Percentiles rank a stretch among this genome's conserved stretches.
Evolutionary conservation across 2,113 vertebrate species (phyloP).

Genomic region (Neodon shergylaensis): DNA sequence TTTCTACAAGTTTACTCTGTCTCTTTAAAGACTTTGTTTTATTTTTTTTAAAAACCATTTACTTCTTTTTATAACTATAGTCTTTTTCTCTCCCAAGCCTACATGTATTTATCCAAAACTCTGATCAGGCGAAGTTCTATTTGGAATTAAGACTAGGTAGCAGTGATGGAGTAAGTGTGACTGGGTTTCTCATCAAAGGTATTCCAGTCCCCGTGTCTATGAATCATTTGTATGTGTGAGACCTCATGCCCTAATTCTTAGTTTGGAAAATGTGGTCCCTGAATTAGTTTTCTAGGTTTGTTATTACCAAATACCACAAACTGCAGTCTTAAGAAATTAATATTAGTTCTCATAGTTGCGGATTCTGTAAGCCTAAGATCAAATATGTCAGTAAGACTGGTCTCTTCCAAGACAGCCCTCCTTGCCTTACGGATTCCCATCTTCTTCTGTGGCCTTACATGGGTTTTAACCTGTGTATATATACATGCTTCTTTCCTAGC

Average conservation of each 20-base stretch:
- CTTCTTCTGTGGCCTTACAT: neutral
- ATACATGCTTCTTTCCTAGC: neutral
- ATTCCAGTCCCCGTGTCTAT: neutral
- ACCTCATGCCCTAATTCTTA: neutral
- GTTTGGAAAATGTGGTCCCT: neutral
- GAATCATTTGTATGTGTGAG: neutral
- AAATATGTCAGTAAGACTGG: neutral
- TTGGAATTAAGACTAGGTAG: constrained; percentile 15
- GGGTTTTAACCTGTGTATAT: neutral
- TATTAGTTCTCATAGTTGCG: neutral
- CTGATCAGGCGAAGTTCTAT: constrained; percentile 10
- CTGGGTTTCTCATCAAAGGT: neutral
- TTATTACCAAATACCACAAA: neutral
- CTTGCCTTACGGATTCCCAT: fast-evolving
- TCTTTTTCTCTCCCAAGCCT: no score
- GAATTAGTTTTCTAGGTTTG: neutral
- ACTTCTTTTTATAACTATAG: no score
- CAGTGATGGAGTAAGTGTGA: neutral
- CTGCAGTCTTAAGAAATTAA: neutral
- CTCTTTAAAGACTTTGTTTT: no score
- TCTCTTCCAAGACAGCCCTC: neutral
- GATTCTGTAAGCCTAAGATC: neutral
- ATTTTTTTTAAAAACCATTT: no score
- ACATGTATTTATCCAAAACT: no score
- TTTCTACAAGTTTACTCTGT: no score